Evolutionary conservation across 2,113 vertebrate species (phyloP).

Genomic region (Melanerpes formicivorus): DNA sequence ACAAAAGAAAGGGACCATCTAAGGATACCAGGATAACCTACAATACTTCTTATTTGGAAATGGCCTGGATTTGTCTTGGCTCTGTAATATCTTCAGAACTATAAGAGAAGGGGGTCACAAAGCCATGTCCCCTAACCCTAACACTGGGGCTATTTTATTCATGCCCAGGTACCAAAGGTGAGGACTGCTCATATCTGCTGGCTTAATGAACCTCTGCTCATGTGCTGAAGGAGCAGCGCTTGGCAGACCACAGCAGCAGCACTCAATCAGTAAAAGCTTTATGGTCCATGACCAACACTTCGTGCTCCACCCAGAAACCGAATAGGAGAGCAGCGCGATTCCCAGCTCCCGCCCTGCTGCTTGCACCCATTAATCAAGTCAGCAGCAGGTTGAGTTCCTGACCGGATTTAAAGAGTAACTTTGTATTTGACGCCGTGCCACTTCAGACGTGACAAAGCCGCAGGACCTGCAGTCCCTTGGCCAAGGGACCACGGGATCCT

Average conservation of each 20-base stretch:
- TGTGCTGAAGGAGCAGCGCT: not conserved
- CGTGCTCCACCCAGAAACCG: conserved; percentile 56
- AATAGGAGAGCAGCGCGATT: not conserved
- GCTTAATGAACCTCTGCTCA: not conserved
- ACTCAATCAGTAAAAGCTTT: conserved; percentile 19
- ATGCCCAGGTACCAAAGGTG: not conserved
- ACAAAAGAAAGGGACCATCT: not conserved
- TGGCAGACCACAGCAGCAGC: not conserved
- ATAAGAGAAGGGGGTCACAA: accelerated
- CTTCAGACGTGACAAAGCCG: not conserved
- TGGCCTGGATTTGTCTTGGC: not conserved
- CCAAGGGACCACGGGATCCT: not conserved
- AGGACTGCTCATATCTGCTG: not conserved
- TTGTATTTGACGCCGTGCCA: not conserved
- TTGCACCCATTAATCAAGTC: conserved; percentile 2
- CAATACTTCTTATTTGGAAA: not conserved
- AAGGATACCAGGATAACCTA: not conserved
- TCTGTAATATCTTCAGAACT: not conserved
- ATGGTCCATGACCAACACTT: conserved; percentile 36
- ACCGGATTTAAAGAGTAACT: not conserved
- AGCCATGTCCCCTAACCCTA: not conserved
- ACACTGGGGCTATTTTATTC: not conserved
- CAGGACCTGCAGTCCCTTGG: not conserved
- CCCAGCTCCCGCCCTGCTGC: not conserved
- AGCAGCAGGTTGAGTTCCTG: not conserved